A percentile compares a stretch with the other conserved stretches of the same genome.
Evolutionary conservation across 2,113 vertebrate genomes (phyloP).

Genomic region (Ammodramus savannarum): DNA sequence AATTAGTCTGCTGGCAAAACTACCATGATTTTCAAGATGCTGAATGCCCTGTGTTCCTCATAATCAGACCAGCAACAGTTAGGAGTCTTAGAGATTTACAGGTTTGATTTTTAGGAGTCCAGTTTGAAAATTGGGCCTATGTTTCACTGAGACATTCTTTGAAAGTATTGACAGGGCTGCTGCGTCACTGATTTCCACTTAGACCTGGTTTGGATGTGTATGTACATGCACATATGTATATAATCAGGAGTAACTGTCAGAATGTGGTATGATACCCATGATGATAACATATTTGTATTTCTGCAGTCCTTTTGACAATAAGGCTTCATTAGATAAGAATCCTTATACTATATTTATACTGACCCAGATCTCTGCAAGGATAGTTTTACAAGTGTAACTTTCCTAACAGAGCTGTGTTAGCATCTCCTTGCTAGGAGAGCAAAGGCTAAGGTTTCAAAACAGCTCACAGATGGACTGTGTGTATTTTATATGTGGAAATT

Average conservation of each 20-base stretch:
- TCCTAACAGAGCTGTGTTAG: background rate
- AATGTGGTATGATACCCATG: background rate
- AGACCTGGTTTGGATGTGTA: background rate
- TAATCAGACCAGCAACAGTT: background rate
- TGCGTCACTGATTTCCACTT: background rate
- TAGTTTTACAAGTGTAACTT: background rate
- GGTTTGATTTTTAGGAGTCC: background rate
- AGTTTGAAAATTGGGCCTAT: background rate
- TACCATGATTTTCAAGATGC: background rate
- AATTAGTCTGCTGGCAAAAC: background rate
- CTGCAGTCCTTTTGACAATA: background rate
- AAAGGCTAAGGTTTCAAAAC: background rate
- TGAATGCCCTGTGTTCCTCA: background rate
- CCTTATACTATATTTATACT: background rate
- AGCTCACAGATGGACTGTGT: background rate
- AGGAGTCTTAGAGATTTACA: background rate
- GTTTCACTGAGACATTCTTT: background rate
- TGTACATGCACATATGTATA: accelerated
- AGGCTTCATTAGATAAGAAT: background rate
- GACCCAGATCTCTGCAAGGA: background rate
- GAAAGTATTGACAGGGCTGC: background rate
- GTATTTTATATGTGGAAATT: background rate
- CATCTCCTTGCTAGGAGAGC: background rate
- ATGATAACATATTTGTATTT: background rate
- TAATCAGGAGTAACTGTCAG: background rate